Conservation (phyloP, 2,888 invertebrate species). For the Hemicrepidius hirtus region DNA sequence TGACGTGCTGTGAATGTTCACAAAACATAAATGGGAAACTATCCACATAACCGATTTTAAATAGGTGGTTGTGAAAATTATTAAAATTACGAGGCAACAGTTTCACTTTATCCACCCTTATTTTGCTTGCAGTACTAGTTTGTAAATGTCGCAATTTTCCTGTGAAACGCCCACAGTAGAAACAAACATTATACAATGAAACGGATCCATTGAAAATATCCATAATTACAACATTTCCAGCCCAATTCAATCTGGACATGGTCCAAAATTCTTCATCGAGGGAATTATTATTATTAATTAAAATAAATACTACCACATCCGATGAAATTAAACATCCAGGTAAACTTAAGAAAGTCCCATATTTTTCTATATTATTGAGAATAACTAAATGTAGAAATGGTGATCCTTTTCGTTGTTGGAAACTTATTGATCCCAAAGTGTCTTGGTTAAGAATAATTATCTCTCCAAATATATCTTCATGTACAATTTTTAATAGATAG, state of each 20-base stretch:
- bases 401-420: conserved; percentile 9
- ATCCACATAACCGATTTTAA: conserved; percentile 53
- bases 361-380: conserved; percentile 29
- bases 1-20: neutral
- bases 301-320: conserved; percentile 28
- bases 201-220: conserved; percentile 33
- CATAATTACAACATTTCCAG: conserved; percentile 56
- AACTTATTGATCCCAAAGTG: neutral
- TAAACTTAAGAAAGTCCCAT: neutral
- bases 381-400: conserved; percentile 37
- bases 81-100: conserved; percentile 49
- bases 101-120: conserved; percentile 10
- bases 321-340: conserved; percentile 9
- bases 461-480: conserved; percentile 34
- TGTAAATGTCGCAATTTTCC: conserved; percentile 30
- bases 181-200: conserved; percentile 52
- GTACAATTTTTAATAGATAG: conserved; percentile 31
- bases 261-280: conserved; percentile 37
- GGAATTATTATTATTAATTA: neutral
- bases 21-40: conserved; percentile 56
- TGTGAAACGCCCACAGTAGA: conserved; percentile 50
- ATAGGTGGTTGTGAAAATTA: conserved; percentile 50
- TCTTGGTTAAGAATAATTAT: conserved; percentile 41
- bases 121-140: conserved; percentile 13
- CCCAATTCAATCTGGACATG: conserved; percentile 49